These are phyloP conservation scores for Lasioglossum zephyrum DNA, from an alignment of 2,888 invertebrate species.

Conservation along the genomic window DNA sequence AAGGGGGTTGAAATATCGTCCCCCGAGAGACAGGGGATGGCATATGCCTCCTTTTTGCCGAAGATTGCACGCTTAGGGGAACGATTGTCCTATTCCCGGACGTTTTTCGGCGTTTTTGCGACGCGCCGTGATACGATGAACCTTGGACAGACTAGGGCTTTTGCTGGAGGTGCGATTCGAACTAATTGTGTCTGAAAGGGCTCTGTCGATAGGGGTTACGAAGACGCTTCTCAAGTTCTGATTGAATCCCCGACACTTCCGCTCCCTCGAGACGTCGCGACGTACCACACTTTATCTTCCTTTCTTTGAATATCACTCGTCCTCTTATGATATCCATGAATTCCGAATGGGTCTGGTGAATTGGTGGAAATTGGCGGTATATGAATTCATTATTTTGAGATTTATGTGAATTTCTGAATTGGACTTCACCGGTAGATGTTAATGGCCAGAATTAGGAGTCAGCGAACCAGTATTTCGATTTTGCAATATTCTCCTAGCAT, in stretches of 20 bases:
- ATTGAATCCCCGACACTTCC: slow-evolving; percentile 36
- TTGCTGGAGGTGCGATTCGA: slow-evolving; percentile 27
- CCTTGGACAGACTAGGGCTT: slow-evolving; percentile 8
- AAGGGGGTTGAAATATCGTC: slow-evolving; percentile 37
- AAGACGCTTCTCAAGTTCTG: not conserved
- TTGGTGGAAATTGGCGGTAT: not conserved
- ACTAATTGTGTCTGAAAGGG: slow-evolving; percentile 46
- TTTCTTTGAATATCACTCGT: not conserved
- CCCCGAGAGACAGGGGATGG: not conserved
- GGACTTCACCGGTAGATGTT: too few relatives aligned
- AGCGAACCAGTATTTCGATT: not conserved
- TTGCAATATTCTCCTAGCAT: not conserved
- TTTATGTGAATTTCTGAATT: not conserved
- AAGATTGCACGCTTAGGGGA: slow-evolving; percentile 7
- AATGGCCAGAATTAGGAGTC: not conserved
- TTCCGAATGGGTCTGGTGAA: not conserved
- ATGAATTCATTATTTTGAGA: not conserved
- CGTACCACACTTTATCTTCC: not conserved
- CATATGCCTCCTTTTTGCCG: not conserved
- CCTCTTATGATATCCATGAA: not conserved
- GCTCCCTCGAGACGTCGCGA: not conserved
- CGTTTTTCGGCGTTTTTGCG: not conserved
- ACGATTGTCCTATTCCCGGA: slow-evolving; percentile 6
- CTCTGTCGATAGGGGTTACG: slow-evolving; percentile 22
- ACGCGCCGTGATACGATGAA: not conserved